phyloP scores from a whole-genome alignment of 2,113 vertebrate genomes.

The Hippocampus barbouri region DNA sequence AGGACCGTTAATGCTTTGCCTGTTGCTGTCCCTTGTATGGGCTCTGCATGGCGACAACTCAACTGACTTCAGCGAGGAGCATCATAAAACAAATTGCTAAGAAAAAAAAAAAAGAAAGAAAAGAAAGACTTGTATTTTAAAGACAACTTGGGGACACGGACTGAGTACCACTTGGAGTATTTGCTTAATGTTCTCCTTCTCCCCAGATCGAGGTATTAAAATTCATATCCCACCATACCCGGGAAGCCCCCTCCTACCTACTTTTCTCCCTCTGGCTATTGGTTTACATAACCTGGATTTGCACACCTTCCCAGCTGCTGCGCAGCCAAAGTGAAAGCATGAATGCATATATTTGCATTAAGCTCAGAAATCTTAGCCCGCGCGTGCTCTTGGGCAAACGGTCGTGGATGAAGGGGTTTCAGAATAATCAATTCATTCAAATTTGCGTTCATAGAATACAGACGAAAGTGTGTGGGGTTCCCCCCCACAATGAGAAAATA shows the following conservation, averaged over 20 bases:
- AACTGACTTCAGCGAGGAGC: background rate
- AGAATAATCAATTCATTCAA: background rate
- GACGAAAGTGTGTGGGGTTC: background rate
- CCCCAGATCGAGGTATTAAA: conserved; percentile 49
- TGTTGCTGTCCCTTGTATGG: conserved; percentile 15
- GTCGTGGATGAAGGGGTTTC: background rate
- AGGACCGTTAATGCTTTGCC: background rate
- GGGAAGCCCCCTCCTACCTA: conserved; percentile 23
- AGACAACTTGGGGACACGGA: conserved; percentile 1
- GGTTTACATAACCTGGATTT: conserved; percentile 19
- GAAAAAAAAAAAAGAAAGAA: background rate
- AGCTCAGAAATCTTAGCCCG: background rate
- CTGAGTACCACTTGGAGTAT: conserved; percentile 38
- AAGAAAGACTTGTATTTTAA: background rate
- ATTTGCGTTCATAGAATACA: background rate
- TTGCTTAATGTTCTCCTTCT: conserved; percentile 44
- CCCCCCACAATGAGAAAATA: background rate
- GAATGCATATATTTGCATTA: conserved; percentile 10
- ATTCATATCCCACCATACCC: conserved; percentile 51
- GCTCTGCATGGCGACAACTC: background rate
- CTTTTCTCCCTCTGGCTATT: conserved; percentile 39
- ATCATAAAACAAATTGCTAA: background rate
- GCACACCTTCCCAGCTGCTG: conserved; percentile 4
- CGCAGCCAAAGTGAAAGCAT: background rate
- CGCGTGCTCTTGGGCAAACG: conserved; percentile 6